phyloP scores from a whole-genome alignment of 2,797 vertebrate genomes.

The Clarias platycephalus region DNA sequence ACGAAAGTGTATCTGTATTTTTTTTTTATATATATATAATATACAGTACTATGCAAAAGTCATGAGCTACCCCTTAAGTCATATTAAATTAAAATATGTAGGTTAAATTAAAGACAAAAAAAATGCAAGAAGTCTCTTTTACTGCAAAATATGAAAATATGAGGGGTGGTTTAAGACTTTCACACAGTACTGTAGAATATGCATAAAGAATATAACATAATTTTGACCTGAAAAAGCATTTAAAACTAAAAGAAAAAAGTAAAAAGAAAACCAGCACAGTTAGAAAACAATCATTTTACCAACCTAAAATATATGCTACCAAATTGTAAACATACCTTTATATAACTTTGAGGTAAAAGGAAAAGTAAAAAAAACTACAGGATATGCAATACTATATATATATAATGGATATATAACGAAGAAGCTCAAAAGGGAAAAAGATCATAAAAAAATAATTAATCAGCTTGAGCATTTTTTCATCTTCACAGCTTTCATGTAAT shows the following conservation, averaged over 20 bases:
- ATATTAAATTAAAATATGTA: no score
- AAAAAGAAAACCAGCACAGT: background rate
- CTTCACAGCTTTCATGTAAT: background rate
- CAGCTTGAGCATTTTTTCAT: background rate
- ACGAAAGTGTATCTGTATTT: background rate
- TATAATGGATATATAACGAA: no score
- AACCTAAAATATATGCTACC: background rate
- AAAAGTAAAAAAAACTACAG: background rate
- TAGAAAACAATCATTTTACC: background rate
- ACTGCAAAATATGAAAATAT: no score
- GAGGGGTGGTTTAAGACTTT: no score
- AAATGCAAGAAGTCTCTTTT: no score
- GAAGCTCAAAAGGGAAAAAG: background rate
- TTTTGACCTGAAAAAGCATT: background rate
- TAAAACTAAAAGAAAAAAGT: background rate
- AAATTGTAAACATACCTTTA: background rate
- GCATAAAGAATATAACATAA: background rate
- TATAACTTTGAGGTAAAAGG: no score
- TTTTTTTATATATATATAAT: background rate
- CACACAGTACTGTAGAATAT: no score
- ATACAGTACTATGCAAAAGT: no score
- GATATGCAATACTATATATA: no score
- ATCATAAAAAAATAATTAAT: background rate
- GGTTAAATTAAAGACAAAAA: no score
- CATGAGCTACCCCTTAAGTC: no score